A percentile compares a stretch with the other conserved stretches of the same genome.
Evolutionary conservation across 1,140 invertebrate species (phyloP).

Genomic region (Nomia melanderi): DNA sequence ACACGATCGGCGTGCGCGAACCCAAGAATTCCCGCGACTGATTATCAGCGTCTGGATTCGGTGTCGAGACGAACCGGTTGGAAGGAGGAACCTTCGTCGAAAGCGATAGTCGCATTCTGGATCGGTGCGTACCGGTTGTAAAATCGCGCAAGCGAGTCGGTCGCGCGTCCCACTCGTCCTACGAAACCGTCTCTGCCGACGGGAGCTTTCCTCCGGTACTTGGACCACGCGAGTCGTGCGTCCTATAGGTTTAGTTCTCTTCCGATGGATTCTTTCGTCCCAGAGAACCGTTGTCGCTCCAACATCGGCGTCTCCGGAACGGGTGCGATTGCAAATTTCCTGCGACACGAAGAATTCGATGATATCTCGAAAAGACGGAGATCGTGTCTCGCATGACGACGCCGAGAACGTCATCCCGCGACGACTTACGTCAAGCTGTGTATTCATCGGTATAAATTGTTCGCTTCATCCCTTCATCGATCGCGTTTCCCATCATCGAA

Average conservation of each 20-base stretch:
- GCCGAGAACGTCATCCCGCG: conserved; percentile 22
- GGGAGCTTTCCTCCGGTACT: not conserved
- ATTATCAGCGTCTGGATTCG: conserved; percentile 36
- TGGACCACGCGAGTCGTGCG: too few species aligned
- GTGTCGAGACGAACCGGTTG: conserved; percentile 58
- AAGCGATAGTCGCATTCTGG: conserved; percentile 58
- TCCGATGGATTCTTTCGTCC: not conserved
- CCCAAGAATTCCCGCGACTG: conserved; percentile 13
- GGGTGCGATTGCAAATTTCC: conserved; percentile 21
- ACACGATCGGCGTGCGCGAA: not conserved
- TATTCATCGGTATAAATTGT: conserved; percentile 42
- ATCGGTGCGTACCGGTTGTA: not conserved
- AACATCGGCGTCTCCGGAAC: not conserved
- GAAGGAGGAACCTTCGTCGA: conserved; percentile 60
- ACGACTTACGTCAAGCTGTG: conserved; percentile 30
- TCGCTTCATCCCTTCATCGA: conserved; percentile 15
- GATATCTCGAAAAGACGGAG: conserved; percentile 6
- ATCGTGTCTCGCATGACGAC: conserved; percentile 22
- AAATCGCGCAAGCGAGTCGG: not conserved
- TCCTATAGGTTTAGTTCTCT: too few species aligned
- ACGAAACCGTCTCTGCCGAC: not conserved
- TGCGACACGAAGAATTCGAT: conserved; percentile 36
- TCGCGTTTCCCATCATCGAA: not conserved
- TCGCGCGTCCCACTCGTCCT: not conserved
- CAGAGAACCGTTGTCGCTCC: not conserved